phyloP scores from a whole-genome alignment of 2,888 invertebrate species.

The Caenorhabditis sp. region DNA sequence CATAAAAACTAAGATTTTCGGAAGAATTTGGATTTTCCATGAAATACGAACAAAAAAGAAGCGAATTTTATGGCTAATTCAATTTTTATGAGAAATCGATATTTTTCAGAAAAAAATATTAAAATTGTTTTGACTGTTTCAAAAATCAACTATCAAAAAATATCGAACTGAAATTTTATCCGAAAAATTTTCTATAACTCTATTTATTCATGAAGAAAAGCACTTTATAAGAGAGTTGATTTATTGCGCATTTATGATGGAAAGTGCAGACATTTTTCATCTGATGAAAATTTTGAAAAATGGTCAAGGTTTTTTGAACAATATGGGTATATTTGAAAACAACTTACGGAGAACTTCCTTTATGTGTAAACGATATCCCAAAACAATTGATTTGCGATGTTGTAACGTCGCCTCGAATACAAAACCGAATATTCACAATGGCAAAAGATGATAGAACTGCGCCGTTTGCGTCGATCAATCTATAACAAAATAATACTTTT shows the following conservation, averaged over 20 bases:
- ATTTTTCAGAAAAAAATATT: not conserved
- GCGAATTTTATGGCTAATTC: not conserved
- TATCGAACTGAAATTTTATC: too few relatives aligned
- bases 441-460: slow-evolving; percentile 86
- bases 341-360: slow-evolving; percentile 75
- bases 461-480: slow-evolving; percentile 82
- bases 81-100: not conserved
- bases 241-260: too few relatives aligned
- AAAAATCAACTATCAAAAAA: too few relatives aligned
- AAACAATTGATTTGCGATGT: slow-evolving; percentile 87
- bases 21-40: not conserved
- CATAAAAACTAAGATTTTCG: too few relatives aligned
- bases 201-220: too few relatives aligned
- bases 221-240: too few relatives aligned
- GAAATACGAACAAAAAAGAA: too few relatives aligned
- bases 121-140: too few relatives aligned
- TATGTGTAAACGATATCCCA: slow-evolving; percentile 89
- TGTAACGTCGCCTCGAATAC: slow-evolving; percentile 86
- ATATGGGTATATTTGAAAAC: not conserved
- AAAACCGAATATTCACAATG: slow-evolving; percentile 76
- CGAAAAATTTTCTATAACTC: too few relatives aligned
- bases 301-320: not conserved
- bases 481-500: slow-evolving; percentile 56
- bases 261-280: too few relatives aligned
- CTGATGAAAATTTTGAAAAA: not conserved